Percentiles rank a stretch among this genome's conserved stretches.
phyloP scores from a whole-genome alignment of 2,113 vertebrate species.

The Apistogramma diplotaenia region DNA sequence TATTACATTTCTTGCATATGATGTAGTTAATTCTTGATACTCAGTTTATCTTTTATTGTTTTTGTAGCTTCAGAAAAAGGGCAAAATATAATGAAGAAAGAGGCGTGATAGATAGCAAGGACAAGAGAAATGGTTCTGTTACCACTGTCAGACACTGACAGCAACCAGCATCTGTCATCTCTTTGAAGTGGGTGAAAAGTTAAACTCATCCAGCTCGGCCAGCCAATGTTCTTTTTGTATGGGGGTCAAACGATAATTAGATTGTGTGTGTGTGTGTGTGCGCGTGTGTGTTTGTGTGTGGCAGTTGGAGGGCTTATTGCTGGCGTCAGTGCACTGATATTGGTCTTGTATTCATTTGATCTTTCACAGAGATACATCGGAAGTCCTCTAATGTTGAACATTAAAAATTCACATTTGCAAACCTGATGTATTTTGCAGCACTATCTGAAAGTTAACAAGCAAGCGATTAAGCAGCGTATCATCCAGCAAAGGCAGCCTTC shows the following conservation, averaged over 20 bases:
- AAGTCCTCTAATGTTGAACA: background rate
- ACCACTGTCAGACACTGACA: background rate
- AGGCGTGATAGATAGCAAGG: background rate
- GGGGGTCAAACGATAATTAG: conserved; percentile 37
- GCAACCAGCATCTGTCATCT: background rate
- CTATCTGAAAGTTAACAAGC: conserved; percentile 1
- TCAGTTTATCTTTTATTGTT: background rate
- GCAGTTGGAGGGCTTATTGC: background rate
- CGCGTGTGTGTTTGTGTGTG: background rate
- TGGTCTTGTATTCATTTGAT: conserved; percentile 33
- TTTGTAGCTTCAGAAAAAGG: background rate
- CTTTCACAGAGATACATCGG: conserved; percentile 51
- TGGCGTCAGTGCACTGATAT: background rate
- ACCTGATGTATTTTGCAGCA: background rate
- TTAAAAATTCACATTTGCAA: conserved; percentile 13
- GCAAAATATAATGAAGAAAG: background rate
- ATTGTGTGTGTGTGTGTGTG: background rate
- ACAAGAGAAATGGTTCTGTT: background rate
- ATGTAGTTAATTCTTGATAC: background rate
- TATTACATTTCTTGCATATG: background rate
- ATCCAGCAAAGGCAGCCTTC: background rate
- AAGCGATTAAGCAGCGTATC: background rate
- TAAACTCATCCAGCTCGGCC: background rate
- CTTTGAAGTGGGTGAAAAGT: conserved; percentile 7
- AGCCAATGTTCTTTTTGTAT: background rate